These are phyloP conservation scores for Setophaga coronata DNA, from an alignment of 2,113 vertebrate species.

Conservation along the genomic window DNA sequence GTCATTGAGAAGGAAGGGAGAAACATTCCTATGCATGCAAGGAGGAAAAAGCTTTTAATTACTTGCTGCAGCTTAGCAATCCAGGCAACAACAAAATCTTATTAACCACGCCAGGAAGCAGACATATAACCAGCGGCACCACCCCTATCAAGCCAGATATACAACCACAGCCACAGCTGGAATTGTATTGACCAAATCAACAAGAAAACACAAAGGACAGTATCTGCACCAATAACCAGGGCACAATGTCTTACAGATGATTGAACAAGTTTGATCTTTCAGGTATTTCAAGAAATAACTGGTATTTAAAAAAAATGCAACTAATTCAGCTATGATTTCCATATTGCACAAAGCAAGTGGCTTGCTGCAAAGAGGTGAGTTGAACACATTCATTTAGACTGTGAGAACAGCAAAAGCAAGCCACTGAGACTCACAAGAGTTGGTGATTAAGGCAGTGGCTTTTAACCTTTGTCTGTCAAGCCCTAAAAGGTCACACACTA, in stretches of 20 bases:
- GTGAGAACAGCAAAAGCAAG: not conserved
- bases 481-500: not conserved
- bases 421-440: not conserved
- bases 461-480: not conserved
- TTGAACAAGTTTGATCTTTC: not conserved
- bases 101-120: not conserved
- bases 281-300: not conserved
- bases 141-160: not conserved
- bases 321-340: not conserved
- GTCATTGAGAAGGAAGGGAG: not conserved
- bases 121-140: not conserved
- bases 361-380: not conserved
- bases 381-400: not conserved
- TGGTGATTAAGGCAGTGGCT: not conserved
- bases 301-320: fast-evolving
- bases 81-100: not conserved
- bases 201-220: not conserved
- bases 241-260: not conserved
- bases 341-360: not conserved
- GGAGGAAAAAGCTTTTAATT: not conserved
- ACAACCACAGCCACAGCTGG: not conserved
- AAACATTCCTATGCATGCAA: not conserved
- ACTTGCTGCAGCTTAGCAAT: not conserved
- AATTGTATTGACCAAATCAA: not conserved
- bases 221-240: not conserved